These are phyloP conservation scores for Glaucidium brasilianum DNA, from an alignment of 2,113 vertebrate species.

Conservation along the genomic window DNA sequence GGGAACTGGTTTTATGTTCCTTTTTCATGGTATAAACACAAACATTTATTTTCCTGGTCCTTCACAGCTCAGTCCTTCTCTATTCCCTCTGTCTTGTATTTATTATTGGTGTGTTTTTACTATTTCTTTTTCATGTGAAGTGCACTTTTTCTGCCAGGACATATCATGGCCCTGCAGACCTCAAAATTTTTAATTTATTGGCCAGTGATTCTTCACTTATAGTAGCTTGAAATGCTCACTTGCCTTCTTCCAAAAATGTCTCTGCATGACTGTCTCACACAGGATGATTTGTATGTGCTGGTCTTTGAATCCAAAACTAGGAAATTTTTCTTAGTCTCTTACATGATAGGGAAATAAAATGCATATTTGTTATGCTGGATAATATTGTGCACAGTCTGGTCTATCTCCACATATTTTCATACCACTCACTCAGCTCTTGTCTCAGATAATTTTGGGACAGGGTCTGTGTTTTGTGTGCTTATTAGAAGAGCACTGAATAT, in stretches of 20 bases:
- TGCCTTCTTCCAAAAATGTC: neutral
- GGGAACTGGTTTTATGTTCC: neutral
- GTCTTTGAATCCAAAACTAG: neutral
- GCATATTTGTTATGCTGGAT: neutral
- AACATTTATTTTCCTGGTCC: neutral
- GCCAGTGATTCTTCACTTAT: neutral
- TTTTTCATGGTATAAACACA: neutral
- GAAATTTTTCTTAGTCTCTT: neutral
- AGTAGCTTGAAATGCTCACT: neutral
- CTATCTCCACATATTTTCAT: neutral
- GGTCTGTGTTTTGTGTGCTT: neutral
- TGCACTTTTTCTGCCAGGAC: neutral
- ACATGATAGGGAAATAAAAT: neutral
- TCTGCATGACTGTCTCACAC: neutral
- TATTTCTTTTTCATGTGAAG: neutral
- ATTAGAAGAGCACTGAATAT: neutral
- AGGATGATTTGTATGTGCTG: neutral
- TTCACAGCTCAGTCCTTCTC: neutral
- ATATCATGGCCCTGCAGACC: neutral
- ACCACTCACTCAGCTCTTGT: neutral
- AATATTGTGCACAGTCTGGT: neutral
- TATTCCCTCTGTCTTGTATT: neutral
- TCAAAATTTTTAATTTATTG: neutral
- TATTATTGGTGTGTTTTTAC: neutral
- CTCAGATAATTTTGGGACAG: neutral